Conservation (phyloP, 2,888 invertebrate species). For the Cephus nigrinus region DNA sequence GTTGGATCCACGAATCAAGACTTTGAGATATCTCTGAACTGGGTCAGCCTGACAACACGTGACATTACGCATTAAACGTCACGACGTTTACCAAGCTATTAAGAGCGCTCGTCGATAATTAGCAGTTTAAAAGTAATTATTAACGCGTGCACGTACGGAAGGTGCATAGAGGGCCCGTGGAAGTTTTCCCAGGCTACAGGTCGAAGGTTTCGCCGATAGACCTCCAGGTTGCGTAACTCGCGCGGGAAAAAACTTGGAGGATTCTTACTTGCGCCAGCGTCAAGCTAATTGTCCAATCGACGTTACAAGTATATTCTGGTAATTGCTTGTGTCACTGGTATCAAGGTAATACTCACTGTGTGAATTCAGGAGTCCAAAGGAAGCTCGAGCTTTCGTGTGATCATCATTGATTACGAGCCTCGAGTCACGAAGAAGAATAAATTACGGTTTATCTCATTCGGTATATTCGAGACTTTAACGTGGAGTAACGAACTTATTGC, state of each 20-base stretch:
- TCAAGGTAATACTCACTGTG: background rate
- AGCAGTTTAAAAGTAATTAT: slow-evolving; percentile 57
- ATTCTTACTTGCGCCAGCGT: slow-evolving; percentile 11
- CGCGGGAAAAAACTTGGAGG: slow-evolving; percentile 24
- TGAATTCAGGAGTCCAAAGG: background rate
- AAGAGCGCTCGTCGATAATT: slow-evolving; percentile 56
- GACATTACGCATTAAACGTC: slow-evolving; percentile 55
- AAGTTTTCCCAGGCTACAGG: slow-evolving; percentile 36
- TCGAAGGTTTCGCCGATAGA: slow-evolving; percentile 13
- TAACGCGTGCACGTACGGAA: slow-evolving; percentile 40
- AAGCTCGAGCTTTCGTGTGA: background rate
- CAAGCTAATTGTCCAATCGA: slow-evolving; percentile 9
- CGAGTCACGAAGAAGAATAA: background rate
- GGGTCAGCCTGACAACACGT: slow-evolving; percentile 55
- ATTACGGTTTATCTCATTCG: background rate
- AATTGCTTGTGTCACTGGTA: background rate
- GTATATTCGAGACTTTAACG: background rate
- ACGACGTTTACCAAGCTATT: slow-evolving; percentile 51
- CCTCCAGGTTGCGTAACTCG: slow-evolving; percentile 7
- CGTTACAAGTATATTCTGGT: slow-evolving; percentile 7
- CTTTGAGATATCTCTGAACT: slow-evolving; percentile 54
- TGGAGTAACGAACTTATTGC: background rate
- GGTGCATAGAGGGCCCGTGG: slow-evolving; percentile 21
- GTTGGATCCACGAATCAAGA: background rate
- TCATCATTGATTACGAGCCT: background rate